phyloP scores from a whole-genome alignment of 2,888 invertebrate genomes.

The Acrobasis consociella region DNA sequence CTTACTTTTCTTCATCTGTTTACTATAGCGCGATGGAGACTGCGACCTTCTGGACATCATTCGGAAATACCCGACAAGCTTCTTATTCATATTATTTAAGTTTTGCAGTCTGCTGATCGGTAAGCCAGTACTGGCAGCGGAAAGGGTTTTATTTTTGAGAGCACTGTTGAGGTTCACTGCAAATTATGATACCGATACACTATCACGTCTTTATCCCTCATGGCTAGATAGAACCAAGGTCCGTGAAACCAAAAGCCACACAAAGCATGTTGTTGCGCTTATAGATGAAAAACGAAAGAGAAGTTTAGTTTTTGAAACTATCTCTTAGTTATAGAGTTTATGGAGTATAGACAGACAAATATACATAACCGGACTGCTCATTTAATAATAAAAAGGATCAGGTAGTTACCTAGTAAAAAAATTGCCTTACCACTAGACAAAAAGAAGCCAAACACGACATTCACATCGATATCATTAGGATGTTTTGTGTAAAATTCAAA shows the following conservation, averaged over 20 bases:
- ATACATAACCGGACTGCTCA: too few species aligned
- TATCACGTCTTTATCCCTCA: background rate
- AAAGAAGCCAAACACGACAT: constrained; percentile 12
- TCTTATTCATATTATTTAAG: background rate
- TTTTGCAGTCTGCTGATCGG: background rate
- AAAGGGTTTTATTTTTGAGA: background rate
- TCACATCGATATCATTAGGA: constrained; percentile 10
- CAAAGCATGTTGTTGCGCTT: too few species aligned
- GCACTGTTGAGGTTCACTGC: constrained; percentile 10
- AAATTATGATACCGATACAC: background rate
- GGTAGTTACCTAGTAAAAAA: background rate
- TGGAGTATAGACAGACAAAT: too few species aligned
- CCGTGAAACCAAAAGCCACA: background rate
- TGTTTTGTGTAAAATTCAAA: background rate
- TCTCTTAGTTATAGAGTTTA: too few species aligned
- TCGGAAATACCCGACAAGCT: constrained; percentile 2
- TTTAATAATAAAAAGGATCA: too few species aligned
- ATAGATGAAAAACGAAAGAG: too few species aligned
- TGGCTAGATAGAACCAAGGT: background rate
- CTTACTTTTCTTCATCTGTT: constrained; percentile 14
- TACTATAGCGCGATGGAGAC: background rate
- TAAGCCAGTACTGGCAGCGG: background rate
- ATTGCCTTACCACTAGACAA: constrained; percentile 3
- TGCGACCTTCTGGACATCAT: constrained; percentile 4
- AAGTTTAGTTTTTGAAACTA: too few species aligned